Conservation (phyloP, 2,888 invertebrate species). For the Rhagonycha lutea region DNA sequence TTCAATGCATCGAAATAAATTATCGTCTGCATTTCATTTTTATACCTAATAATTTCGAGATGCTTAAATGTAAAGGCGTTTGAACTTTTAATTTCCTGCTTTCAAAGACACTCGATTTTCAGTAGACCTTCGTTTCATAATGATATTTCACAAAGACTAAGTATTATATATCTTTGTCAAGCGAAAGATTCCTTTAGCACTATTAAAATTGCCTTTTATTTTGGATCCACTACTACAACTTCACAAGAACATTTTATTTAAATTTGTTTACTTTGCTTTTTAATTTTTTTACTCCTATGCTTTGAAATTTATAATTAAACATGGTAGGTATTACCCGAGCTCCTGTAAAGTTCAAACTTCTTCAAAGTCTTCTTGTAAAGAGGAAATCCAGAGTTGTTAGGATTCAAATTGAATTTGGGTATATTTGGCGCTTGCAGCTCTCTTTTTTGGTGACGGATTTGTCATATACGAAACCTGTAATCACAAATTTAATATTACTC, state of each 20-base stretch:
- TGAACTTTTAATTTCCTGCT: slow-evolving; percentile 50
- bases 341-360: background rate
- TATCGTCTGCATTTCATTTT: background rate
- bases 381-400: background rate
- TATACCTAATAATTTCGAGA: slow-evolving; percentile 10
- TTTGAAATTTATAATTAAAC: background rate
- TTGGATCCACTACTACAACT: background rate
- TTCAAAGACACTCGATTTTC: slow-evolving; percentile 39
- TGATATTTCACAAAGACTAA: slow-evolving; percentile 22
- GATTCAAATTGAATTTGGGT: background rate
- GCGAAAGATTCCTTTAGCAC: slow-evolving; percentile 10
- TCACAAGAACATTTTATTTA: background rate
- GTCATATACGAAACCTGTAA: background rate
- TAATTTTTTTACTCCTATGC: background rate
- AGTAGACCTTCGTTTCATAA: slow-evolving; percentile 19
- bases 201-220: background rate
- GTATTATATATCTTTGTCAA: slow-evolving; percentile 24
- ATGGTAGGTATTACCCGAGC: background rate
- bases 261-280: background rate
- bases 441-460: background rate
- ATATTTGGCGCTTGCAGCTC: background rate
- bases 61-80: slow-evolving; percentile 39
- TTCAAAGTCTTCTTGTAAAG: background rate
- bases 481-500: background rate
- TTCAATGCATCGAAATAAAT: background rate